Base-by-base conservation (phyloP, 2,113 vertebrate genomes). In the Poecilia latipinna region DNA sequence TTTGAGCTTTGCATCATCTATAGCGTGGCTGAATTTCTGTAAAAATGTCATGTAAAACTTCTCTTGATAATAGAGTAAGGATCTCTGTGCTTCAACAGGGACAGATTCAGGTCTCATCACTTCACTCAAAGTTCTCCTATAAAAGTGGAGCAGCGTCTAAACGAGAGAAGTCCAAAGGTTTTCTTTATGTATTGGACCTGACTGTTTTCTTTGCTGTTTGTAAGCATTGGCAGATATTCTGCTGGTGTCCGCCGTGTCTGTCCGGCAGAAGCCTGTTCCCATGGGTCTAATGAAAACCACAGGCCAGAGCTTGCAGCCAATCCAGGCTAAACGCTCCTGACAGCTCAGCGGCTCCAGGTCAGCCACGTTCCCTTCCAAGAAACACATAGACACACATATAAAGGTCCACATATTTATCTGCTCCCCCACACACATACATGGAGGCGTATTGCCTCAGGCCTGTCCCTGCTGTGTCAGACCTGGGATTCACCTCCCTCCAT, bases 281-380 rank as follows among this genome's bases (percentile, higher is more conserved):
- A 12, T 48, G 80, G 76, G 42, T 73, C 74, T 80, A 68, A 72
- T 82, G 71, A 66, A 62, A 63, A 44, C 61, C 61, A 51, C 68
- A 15, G 76, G 71, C 65, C 61, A 73, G 72, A 31, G 37, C 54
- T 78, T 62, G 65, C 39, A 42, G 78, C 61, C 71, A 63, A 68
- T 80, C 63, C 69, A 76, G 72, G 51, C 72, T 85, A 85, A 86
- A 74, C 0, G 1, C 77, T 85, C 63, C 70, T 85, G 87, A 89
- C 77, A 80, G 84, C 4, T 1, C 63, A 4, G 72, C 51, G 37
- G 79, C 61, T 71, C 29, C 1, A 26, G 83, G 81, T 84, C 76
- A 82, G 12, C 29, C 32, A 32, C 72, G 69, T 70, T 70, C 44
- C 11, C n/a, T 63, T 68, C 51, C n/a, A 51, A 70, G 65, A 74